These are phyloP conservation scores for Oxystoma pomonae DNA, from an alignment of 2,888 invertebrate species.

Conservation along the genomic window DNA sequence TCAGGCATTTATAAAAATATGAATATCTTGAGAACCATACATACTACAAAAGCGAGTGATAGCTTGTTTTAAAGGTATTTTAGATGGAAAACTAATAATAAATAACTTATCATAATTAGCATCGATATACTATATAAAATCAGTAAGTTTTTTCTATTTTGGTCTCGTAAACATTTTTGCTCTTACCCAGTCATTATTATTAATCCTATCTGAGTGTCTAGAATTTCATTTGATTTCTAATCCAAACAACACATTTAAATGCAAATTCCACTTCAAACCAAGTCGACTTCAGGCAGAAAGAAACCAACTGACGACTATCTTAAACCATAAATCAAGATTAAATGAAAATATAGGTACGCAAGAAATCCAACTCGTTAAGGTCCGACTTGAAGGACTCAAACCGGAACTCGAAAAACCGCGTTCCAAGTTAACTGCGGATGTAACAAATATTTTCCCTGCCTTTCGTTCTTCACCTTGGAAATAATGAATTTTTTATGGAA, in stretches of 20 bases:
- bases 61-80: too few species aligned
- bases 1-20: too few species aligned
- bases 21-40: too few species aligned
- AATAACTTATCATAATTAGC: too few species aligned
- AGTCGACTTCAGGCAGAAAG: neutral
- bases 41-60: too few species aligned
- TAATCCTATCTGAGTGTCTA: neutral
- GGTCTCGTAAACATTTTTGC: too few species aligned
- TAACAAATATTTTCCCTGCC: too few species aligned
- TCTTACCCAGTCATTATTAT: neutral
- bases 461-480: neutral
- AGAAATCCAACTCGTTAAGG: constrained; percentile 25
- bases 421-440: too few species aligned
- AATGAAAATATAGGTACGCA: constrained; percentile 20
- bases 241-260: neutral
- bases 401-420: neutral
- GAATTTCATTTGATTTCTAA: neutral
- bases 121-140: too few species aligned
- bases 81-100: too few species aligned
- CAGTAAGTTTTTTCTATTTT: too few species aligned
- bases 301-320: constrained; percentile 10
- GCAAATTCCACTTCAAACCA: neutral
- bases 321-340: constrained; percentile 21
- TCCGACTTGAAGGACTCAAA: constrained; percentile 8
- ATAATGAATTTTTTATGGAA: constrained; percentile 14